Evolutionary conservation across 2,888 invertebrate genomes (phyloP).

Genomic region (Lithosia quadra): DNA sequence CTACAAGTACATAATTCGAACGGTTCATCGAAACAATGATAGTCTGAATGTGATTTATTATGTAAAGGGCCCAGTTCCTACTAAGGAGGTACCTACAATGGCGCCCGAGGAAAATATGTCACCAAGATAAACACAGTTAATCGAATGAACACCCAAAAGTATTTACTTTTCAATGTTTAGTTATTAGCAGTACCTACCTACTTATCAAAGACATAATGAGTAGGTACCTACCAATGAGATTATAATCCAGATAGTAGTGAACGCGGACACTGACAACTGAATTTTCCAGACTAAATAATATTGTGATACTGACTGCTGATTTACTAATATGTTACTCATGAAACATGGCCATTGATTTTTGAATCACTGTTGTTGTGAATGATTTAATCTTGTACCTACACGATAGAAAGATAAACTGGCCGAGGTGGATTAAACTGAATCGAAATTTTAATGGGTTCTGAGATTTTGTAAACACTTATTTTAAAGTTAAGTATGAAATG

Average conservation of each 20-base stretch:
- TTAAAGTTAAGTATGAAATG: not conserved
- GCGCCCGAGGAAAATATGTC: not conserved
- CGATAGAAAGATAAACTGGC: constrained; percentile 35
- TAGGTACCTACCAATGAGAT: constrained; percentile 6
- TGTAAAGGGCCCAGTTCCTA: not conserved
- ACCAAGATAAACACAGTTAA: not conserved
- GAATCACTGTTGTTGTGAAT: constrained; percentile 50
- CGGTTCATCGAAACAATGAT: not conserved
- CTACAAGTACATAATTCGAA: not conserved
- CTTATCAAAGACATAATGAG: constrained; percentile 2
- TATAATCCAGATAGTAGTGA: constrained; percentile 6
- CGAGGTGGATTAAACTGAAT: constrained; percentile 3
- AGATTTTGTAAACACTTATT: not conserved
- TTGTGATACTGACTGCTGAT: not conserved
- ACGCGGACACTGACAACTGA: not conserved
- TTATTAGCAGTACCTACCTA: not conserved
- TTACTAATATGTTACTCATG: not conserved
- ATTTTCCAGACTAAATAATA: not conserved
- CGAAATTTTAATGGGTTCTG: not conserved
- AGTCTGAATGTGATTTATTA: not conserved
- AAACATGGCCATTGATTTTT: constrained; percentile 32
- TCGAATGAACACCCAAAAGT: not conserved
- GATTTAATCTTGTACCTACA: constrained; percentile 40
- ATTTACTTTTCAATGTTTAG: constrained; percentile 5
- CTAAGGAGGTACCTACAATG: not conserved